Percentiles rank a stretch among this genome's conserved stretches.
Conservation (phyloP, 2,113 vertebrate genomes). For the Paratilapia polleni region DNA sequence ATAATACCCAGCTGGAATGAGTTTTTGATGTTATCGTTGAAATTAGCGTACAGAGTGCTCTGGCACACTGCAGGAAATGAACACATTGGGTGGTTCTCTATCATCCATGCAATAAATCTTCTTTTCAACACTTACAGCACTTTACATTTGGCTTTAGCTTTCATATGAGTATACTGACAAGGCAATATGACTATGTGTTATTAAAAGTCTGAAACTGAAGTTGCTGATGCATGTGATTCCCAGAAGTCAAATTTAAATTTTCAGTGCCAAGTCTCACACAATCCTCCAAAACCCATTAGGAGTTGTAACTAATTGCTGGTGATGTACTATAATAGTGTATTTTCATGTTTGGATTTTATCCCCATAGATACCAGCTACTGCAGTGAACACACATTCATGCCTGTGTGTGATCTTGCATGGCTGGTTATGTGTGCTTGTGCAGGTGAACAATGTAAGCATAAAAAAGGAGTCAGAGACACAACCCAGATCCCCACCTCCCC, state of each 20-base stretch:
- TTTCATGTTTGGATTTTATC: slow-evolving; percentile 10
- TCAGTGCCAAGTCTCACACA: slow-evolving; percentile 20
- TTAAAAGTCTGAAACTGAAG: slow-evolving; percentile 28
- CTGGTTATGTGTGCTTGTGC: slow-evolving; percentile 40
- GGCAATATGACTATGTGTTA: neutral
- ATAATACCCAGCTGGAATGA: slow-evolving; percentile 20
- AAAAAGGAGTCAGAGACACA: slow-evolving; percentile 51
- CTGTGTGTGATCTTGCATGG: slow-evolving; percentile 5
- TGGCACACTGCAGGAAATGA: slow-evolving; percentile 39
- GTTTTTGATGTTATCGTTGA: slow-evolving; percentile 26
- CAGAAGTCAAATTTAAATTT: slow-evolving; percentile 1
- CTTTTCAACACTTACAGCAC: slow-evolving; percentile 2
- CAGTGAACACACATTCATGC: neutral
- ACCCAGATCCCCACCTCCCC: slow-evolving; percentile 45
- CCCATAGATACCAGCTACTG: slow-evolving; percentile 1
- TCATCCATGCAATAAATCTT: slow-evolving; percentile 27
- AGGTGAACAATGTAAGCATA: slow-evolving; percentile 44
- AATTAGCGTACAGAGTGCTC: slow-evolving; percentile 3
- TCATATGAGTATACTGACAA: slow-evolving; percentile 20
- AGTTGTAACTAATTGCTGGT: slow-evolving; percentile 12
- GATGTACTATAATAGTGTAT: neutral
- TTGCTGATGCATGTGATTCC: slow-evolving; percentile 23
- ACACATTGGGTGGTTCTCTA: slow-evolving; percentile 23
- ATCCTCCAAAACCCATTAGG: neutral
- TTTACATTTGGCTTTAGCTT: slow-evolving; percentile 13